Percentiles rank a stretch among this genome's conserved stretches.
These are phyloP conservation scores for Athripsodes cinereus DNA, from an alignment of 2,888 invertebrate species.

Conservation along the genomic window DNA sequence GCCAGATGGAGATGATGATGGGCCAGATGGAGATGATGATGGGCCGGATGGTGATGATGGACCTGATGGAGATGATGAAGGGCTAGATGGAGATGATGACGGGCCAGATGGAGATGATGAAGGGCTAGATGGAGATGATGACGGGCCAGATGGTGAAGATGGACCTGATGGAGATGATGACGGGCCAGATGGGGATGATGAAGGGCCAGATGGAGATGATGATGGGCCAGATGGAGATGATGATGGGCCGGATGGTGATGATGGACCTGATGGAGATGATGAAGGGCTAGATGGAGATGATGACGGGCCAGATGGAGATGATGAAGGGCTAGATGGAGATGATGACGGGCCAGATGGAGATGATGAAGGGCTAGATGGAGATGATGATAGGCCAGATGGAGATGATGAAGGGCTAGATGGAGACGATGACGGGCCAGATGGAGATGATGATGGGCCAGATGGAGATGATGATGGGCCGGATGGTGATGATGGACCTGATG, in stretches of 20 bases:
- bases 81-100: neutral
- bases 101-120: neutral
- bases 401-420: neutral
- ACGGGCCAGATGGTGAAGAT: neutral
- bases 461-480: neutral
- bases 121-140: neutral
- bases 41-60: neutral
- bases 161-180: neutral
- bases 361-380: neutral
- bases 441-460: neutral
- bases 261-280: neutral
- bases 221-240: neutral
- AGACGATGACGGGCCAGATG: neutral
- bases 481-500: too few species aligned
- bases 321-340: neutral
- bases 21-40: neutral
- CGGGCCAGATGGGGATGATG: neutral
- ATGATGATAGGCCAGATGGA: neutral
- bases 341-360: neutral
- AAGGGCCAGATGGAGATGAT: neutral
- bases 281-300: neutral
- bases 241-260: neutral
- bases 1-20: neutral
- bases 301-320: neutral
- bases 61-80: neutral